These are phyloP conservation scores for Gallinago solitaria DNA, from an alignment of 2,797 vertebrate species.

Conservation along the genomic window DNA sequence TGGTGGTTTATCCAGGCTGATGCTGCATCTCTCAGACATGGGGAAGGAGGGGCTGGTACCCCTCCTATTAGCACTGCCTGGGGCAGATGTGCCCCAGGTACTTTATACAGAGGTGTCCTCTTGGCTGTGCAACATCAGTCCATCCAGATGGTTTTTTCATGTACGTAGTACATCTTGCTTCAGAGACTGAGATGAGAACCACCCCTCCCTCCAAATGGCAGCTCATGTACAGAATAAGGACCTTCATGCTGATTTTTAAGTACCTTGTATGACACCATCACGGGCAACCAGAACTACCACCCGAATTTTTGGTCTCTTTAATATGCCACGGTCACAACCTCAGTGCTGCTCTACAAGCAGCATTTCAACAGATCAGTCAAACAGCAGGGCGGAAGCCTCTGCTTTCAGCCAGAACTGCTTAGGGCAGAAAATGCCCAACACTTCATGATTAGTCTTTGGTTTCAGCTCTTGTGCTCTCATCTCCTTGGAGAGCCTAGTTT, in stretches of 20 bases:
- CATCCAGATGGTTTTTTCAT: neutral
- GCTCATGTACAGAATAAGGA: neutral
- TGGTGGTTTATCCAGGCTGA: neutral
- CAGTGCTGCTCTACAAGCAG: neutral
- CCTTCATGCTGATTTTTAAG: neutral
- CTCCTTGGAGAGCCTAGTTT: neutral
- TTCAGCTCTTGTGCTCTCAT: neutral
- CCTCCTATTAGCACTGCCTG: neutral
- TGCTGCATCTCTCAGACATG: neutral
- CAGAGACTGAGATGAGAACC: neutral
- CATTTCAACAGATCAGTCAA: neutral
- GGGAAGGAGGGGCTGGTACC: neutral
- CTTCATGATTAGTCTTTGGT: neutral
- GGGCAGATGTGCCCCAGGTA: neutral
- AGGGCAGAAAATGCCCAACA: neutral
- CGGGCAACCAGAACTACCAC: neutral
- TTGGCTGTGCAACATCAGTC: neutral
- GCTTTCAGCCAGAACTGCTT: neutral
- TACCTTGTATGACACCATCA: neutral
- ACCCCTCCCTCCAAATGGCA: neutral
- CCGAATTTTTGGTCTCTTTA: neutral
- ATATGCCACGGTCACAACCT: fast-evolving
- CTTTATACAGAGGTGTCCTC: neutral
- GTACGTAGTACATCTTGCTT: neutral
- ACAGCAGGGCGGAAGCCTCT: neutral